Percentiles rank a stretch among this genome's conserved stretches.
phyloP scores from a whole-genome alignment of 2,888 invertebrate genomes.

The Cheilosia urbana region DNA sequence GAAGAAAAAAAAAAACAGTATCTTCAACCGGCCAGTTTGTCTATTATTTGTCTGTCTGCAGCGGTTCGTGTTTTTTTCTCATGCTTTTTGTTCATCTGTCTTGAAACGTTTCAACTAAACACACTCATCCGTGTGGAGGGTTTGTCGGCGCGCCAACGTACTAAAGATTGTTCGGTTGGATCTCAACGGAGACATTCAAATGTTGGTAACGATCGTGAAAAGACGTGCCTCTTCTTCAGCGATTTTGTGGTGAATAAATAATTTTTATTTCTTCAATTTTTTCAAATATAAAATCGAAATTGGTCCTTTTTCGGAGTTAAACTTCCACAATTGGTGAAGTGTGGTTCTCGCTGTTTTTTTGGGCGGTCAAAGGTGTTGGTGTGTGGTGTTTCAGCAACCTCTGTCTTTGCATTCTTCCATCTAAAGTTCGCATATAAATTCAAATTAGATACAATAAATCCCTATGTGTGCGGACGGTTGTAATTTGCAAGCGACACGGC shows the following conservation, averaged over 20 bases:
- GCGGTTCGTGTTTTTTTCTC: slow-evolving; percentile 10
- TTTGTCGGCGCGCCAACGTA: slow-evolving; percentile 75
- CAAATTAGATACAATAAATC: slow-evolving; percentile 21
- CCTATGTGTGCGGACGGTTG: slow-evolving; percentile 24
- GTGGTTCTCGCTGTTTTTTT: background rate
- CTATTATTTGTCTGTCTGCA: slow-evolving; percentile 34
- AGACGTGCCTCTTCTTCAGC: slow-evolving; percentile 82
- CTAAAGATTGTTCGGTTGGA: slow-evolving; percentile 83
- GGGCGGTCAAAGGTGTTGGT: background rate
- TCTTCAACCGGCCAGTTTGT: slow-evolving; percentile 31
- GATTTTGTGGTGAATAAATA: slow-evolving; percentile 67
- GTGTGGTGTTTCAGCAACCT: background rate
- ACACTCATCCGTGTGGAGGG: slow-evolving; percentile 64
- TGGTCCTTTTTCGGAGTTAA: slow-evolving; percentile 8
- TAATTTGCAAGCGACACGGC: background rate
- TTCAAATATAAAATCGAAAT: background rate
- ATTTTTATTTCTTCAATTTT: background rate
- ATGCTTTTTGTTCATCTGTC: background rate
- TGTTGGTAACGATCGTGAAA: slow-evolving; percentile 84
- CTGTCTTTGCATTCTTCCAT: background rate
- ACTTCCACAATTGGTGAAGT: slow-evolving; percentile 1
- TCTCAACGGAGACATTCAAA: slow-evolving; percentile 84
- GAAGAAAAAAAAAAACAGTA: background rate
- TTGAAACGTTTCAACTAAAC: slow-evolving; percentile 11
- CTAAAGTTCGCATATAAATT: slow-evolving; percentile 9